phyloP scores from a whole-genome alignment of 1,140 invertebrate genomes.

The Drosophila ficusphila region DNA sequence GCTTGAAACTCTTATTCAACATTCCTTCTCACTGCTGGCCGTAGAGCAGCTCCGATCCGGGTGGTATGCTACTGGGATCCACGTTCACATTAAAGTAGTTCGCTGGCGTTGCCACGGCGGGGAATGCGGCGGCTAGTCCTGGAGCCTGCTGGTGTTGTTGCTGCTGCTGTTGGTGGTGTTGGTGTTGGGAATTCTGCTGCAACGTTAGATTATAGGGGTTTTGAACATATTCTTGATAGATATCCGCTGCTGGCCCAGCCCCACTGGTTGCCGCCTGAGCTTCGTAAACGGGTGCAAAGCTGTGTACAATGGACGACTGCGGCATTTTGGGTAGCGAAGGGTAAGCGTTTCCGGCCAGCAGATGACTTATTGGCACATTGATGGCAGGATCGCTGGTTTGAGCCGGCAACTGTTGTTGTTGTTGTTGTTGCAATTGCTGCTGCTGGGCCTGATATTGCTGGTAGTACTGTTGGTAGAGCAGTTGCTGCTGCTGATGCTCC shows the following conservation, averaged over 20 bases:
- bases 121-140: conserved; percentile 17
- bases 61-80: conserved; percentile 84
- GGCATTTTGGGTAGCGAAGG: conserved; percentile 70
- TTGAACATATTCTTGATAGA: conserved; percentile 85
- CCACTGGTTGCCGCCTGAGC: conserved; percentile 24
- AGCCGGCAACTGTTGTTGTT: conserved; percentile 20
- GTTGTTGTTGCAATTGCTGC: conserved; percentile 38
- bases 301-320: conserved; percentile 76
- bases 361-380: conserved; percentile 73
- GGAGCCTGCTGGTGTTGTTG: conserved; percentile 7
- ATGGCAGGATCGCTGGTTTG: conserved; percentile 23
- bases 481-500: conserved; percentile 36
- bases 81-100: conserved; percentile 86
- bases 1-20: conserved; percentile 7
- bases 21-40: conserved; percentile 72
- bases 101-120: conserved; percentile 57
- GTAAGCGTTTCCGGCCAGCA: conserved; percentile 68
- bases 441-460: conserved; percentile 42
- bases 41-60: conserved; percentile 87
- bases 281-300: conserved; percentile 70
- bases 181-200: conserved; percentile 50
- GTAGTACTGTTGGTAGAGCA: conserved; percentile 38
- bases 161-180: conserved; percentile 27
- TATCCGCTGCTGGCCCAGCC: conserved; percentile 55
- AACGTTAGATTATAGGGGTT: conserved; percentile 85